Conservation (phyloP, 2,113 vertebrate genomes). For the Sylvia atricapilla region DNA sequence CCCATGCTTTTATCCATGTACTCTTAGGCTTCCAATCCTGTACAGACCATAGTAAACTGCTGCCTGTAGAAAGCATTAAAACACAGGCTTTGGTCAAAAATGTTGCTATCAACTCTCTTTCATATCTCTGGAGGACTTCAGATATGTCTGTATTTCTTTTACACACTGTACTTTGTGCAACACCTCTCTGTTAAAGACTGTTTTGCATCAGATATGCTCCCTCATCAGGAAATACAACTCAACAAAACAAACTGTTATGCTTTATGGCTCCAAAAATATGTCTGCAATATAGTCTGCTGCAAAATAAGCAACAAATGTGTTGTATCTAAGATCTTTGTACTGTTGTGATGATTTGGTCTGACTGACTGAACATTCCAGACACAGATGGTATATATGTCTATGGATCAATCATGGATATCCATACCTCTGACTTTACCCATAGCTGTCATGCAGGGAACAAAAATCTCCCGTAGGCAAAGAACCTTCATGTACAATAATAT, state of each 20-base stretch:
- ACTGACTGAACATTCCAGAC: neutral
- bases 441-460: neutral
- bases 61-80: neutral
- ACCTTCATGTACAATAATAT: neutral
- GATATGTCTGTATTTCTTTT: neutral
- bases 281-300: neutral
- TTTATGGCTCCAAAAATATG: neutral
- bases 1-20: neutral
- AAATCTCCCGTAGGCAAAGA: neutral
- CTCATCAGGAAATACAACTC: neutral
- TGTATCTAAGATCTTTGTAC: neutral
- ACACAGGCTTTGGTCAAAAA: neutral
- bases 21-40: neutral
- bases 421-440: neutral
- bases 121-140: neutral
- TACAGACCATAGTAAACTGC: neutral
- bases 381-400: accelerated
- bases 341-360: neutral
- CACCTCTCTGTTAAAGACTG: neutral
- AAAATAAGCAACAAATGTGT: neutral
- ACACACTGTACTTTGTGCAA: neutral
- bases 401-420: neutral
- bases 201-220: neutral
- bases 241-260: neutral
- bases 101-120: neutral